Evolutionary conservation across 2,888 invertebrate genomes (phyloP).

Genomic region (Thera obeliscata): DNA sequence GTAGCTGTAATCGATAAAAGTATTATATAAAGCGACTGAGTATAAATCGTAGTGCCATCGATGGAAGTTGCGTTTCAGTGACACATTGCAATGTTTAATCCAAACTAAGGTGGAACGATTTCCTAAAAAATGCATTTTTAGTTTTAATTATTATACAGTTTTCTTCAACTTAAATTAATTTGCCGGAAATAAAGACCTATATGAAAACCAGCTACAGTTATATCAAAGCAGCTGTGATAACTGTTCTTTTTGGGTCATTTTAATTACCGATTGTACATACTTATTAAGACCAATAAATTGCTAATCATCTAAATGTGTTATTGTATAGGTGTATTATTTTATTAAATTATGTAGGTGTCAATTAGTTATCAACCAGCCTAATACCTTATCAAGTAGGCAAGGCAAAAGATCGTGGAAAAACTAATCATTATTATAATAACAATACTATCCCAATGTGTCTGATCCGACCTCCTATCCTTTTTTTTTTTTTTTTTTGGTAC

Average conservation of each 20-base stretch:
- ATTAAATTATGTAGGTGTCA: not conserved
- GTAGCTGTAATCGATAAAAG: conserved; percentile 47
- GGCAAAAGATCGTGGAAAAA: too few relatives aligned
- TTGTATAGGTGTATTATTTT: not conserved
- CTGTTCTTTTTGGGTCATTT: conserved; percentile 71
- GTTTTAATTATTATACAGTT: too few relatives aligned
- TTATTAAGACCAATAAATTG: not conserved
- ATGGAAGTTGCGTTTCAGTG: conserved; percentile 47
- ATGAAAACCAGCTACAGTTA: conserved; percentile 63
- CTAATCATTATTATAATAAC: too few relatives aligned
- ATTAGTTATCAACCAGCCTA: too few relatives aligned
- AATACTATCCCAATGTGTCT: too few relatives aligned
- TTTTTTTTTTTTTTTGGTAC: too few relatives aligned
- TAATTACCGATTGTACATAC: conserved; percentile 21
- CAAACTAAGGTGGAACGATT: conserved; percentile 45
- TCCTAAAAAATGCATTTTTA: too few relatives aligned
- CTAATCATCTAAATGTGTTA: not conserved
- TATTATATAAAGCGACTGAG: conserved; percentile 72
- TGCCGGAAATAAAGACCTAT: conserved; percentile 33
- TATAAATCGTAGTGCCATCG: conserved; percentile 54
- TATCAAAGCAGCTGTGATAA: conserved; percentile 81
- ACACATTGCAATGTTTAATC: conserved; percentile 50
- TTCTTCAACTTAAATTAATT: too few relatives aligned
- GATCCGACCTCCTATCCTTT: too few relatives aligned
- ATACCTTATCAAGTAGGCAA: too few relatives aligned